Evolutionary conservation across 2,888 invertebrate genomes (phyloP), one percentile per base, ranked within the genome.

Genomic region (Biston betularia): DNA sequence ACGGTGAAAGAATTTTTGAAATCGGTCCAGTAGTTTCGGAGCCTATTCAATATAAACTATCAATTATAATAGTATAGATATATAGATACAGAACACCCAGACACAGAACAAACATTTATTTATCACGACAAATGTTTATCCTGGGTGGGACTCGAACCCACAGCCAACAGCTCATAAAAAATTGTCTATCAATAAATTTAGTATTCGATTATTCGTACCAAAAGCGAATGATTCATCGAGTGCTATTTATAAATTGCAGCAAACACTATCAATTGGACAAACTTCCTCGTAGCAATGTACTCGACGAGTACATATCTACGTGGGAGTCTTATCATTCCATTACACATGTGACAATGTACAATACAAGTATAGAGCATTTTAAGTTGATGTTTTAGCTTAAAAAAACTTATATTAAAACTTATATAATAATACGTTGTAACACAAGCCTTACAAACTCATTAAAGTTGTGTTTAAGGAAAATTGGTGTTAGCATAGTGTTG

Each of bases 391-490:
- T 12, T 44, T 24, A 24, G 11, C 42, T 42, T 42, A 14, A 45
- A 45, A 14, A 44, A 7, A 45, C 6, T 6, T 10, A 42, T 42
- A 42, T 2, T 8, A 9, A 4, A n/a, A 44, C 3, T 54, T n/a
- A 42, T 54, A 12, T 24, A 42, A 42, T 33, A 0, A 10, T 4
- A 42, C n/a, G n/a, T 12, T 54, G 33, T 54, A 8, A 12, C 1
- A 24, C 24, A 12, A 33, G 24, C 42, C 10, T 54, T 24, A 42
- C 54, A 33, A 33, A 54, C 24, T 24, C 42, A 33, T 24, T 11
- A 40, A 53, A 53, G 15, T 33, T 24, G 5, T 12, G 15, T 24
- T 15, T 42, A n/a, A 54, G 54, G 54, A 54, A 61, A 60, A 61
- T 12, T 14, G 0, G 35, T 34, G 40, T 34, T 10, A 38, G 8